A percentile compares a stretch with the other conserved stretches of the same genome.
These are phyloP conservation scores for Euproctis similis DNA, from an alignment of 2,888 invertebrate species.

Conservation along the genomic window DNA sequence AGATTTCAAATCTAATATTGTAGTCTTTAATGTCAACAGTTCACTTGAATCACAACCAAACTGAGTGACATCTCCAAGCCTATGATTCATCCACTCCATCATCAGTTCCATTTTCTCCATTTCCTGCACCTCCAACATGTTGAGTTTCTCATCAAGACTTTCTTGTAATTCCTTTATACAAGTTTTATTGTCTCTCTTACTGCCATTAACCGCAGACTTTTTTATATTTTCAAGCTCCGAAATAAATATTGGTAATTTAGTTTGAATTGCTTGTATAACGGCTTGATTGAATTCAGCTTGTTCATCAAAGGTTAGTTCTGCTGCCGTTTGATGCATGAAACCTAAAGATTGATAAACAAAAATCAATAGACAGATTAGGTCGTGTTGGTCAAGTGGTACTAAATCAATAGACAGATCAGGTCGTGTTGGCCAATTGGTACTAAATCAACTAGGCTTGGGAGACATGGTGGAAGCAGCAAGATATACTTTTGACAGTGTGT, in stretches of 20 bases:
- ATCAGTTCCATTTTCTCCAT: constrained; percentile 58
- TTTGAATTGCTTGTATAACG: constrained; percentile 50
- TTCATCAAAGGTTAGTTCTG: constrained; percentile 58
- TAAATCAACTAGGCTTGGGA: no score
- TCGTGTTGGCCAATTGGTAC: no score
- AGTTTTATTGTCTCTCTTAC: constrained; percentile 31
- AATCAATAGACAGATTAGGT: neutral
- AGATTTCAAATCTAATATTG: constrained; percentile 60
- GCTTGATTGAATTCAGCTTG: constrained; percentile 60
- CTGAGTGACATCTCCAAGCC: constrained; percentile 42
- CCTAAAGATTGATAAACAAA: constrained; percentile 35
- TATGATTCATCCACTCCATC: constrained; percentile 65
- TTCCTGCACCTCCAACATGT: constrained; percentile 52
- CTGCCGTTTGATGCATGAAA: constrained; percentile 46
- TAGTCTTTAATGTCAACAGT: constrained; percentile 49
- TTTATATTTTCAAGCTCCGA: constrained; percentile 44
- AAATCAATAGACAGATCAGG: no score
- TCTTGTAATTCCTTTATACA: constrained; percentile 47
- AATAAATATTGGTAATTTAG: constrained; percentile 44
- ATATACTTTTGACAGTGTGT: no score
- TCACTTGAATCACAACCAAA: constrained; percentile 52
- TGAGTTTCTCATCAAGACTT: constrained; percentile 49
- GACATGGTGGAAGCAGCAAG: no score
- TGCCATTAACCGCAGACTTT: constrained; percentile 17
- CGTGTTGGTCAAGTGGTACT: no score